Percentiles rank a stretch among this genome's conserved stretches.
phyloP scores from a whole-genome alignment of 2,888 invertebrate species.

The Tridacna crocea region DNA sequence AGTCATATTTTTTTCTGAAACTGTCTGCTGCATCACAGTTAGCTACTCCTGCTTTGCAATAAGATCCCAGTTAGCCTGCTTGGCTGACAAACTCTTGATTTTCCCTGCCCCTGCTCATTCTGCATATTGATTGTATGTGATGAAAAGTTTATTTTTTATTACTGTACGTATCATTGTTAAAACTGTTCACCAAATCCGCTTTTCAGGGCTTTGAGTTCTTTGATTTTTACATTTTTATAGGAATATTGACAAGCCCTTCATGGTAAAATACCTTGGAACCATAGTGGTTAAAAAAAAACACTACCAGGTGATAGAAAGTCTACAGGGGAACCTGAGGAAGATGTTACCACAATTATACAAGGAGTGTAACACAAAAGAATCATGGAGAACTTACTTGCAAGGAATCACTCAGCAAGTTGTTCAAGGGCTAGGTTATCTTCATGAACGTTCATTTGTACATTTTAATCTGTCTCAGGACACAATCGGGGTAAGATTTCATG shows the following conservation, averaged over 20 bases:
- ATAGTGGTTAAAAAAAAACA: constrained; percentile 48
- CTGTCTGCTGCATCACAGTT: too few relatives aligned
- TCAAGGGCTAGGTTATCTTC: constrained; percentile 67
- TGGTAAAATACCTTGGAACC: constrained; percentile 51
- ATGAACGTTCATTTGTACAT: constrained; percentile 64
- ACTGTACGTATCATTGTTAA: not conserved
- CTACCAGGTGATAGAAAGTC: constrained; percentile 64
- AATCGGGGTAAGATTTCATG: constrained; percentile 60
- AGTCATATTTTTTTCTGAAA: too few relatives aligned
- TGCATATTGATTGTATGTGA: not conserved
- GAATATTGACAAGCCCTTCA: constrained; percentile 32
- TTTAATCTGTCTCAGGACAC: constrained; percentile 72
- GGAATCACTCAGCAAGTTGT: constrained; percentile 59
- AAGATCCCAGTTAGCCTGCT: too few relatives aligned
- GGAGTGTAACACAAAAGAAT: constrained; percentile 38
- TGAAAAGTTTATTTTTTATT: not conserved
- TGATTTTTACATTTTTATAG: constrained; percentile 38
- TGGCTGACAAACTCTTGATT: too few relatives aligned
- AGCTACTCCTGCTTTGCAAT: too few relatives aligned
- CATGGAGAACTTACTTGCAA: constrained; percentile 44
- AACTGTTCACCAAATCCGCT: not conserved
- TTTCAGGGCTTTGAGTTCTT: not conserved
- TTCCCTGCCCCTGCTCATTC: too few relatives aligned
- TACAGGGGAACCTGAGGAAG: constrained; percentile 60
- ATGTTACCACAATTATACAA: constrained; percentile 36